Conservation (phyloP, 2,797 vertebrate genomes). For the Peromyscus nudipes region DNA sequence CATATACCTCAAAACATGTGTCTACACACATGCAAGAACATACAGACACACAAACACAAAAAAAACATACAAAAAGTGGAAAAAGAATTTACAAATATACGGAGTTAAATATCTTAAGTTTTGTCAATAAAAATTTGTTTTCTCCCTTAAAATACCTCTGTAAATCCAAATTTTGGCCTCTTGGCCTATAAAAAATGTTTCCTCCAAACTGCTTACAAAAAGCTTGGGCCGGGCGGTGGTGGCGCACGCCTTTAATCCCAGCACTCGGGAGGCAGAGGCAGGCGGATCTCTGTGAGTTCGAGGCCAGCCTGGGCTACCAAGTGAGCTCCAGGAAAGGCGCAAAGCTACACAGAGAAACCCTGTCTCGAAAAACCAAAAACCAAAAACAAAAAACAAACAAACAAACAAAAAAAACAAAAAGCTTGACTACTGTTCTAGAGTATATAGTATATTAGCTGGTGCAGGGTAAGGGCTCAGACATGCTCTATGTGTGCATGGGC, state of each 20-base stretch:
- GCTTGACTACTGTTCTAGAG: not conserved
- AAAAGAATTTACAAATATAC: not conserved
- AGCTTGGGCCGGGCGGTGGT: too few species aligned
- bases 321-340: too few species aligned
- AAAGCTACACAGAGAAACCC: too few species aligned
- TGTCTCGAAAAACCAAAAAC: too few species aligned
- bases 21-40: not conserved
- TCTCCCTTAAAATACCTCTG: not conserved
- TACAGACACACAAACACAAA: not conserved
- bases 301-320: too few species aligned
- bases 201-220: not conserved
- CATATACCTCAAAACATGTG: not conserved
- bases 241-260: too few species aligned
- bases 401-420: not conserved
- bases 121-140: not conserved
- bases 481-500: not conserved
- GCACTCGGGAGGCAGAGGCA: too few species aligned
- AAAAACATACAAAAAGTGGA: not conserved
- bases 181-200: not conserved
- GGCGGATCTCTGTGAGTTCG: too few species aligned
- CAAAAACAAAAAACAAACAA: too few species aligned
- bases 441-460: not conserved
- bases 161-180: constrained; percentile 9
- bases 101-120: not conserved
- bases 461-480: not conserved